phyloP scores from a whole-genome alignment of 2,797 vertebrate genomes.

The Carduelis carduelis region DNA sequence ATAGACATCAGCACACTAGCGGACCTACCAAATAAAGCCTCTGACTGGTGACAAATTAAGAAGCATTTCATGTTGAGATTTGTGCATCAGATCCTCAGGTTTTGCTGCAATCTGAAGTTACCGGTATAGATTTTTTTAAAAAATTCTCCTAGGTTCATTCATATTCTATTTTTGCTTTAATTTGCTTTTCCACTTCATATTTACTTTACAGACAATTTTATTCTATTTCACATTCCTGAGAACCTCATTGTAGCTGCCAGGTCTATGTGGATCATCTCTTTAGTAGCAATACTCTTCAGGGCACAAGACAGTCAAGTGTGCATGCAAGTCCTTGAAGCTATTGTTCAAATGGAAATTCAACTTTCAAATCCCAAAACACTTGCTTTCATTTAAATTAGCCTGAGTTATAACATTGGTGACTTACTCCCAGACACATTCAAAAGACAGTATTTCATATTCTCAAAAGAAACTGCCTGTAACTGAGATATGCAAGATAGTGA shows the following conservation, averaged over 20 bases:
- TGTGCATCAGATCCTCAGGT: not conserved
- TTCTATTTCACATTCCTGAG: not conserved
- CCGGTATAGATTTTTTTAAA: rapidly evolving
- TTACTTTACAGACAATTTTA: not conserved
- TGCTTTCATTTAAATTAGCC: conserved; percentile 37
- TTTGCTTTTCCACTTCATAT: conserved; percentile 1
- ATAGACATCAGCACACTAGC: not conserved
- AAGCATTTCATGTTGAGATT: not conserved
- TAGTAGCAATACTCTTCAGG: not conserved
- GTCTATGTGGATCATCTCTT: not conserved
- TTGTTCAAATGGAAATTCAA: conserved; percentile 40
- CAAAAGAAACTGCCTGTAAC: conserved; percentile 30
- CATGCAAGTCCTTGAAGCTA: not conserved
- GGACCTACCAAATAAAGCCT: not conserved
- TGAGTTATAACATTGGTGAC: not conserved
- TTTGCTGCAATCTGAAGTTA: not conserved
- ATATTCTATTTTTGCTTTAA: not conserved
- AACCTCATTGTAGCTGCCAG: not conserved
- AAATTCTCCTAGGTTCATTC: not conserved
- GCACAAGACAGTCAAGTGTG: not conserved
- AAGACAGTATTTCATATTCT: conserved; percentile 24
- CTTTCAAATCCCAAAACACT: conserved; percentile 39
- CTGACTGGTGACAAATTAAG: not conserved
- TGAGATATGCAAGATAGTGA: not conserved
- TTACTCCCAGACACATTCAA: conserved; percentile 1